Base-by-base conservation (phyloP, 30 jellyfish, hydroid and myxozoan genomes). In the Hydractinia echinata region DNA sequence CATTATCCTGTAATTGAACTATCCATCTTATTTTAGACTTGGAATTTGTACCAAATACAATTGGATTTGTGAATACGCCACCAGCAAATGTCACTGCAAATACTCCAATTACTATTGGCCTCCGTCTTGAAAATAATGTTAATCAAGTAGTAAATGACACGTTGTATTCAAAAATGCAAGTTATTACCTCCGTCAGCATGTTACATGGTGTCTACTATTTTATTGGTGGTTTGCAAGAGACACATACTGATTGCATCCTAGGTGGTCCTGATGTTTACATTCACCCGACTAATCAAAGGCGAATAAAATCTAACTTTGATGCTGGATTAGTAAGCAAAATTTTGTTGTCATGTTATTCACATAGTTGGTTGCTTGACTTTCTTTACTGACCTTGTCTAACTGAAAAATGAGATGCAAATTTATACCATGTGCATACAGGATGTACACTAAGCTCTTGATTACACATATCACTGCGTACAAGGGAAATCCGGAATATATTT, bases 61-160 rank as follows among this genome's bases (percentile, higher is more conserved):
- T 83, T 18, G 88, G 76, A 8, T 72, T 83, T 83, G 76, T 19
- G 16, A 54, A 19, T 14, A 61, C 90, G 15, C 84, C 84, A 52
- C 94, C 94, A n/a, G 6, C 86, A 55, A 20, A 90, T 8, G 82
- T 79, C 51, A 55, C 21, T 11, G 94, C 94, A 64, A 84, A 84
- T 53, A 78, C 81, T 49, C 94, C 94, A 18, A 18, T 84, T 78
- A 49, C 94, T 6, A 55, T 84, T 39, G 51, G 67, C 53, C 77
- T 84, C 7, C 20, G 20, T 10, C 56, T 79, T 8, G 72, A 18
- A 55, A 84, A 84, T 51, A 55, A 87, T 8, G n/a, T 73, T 6
- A 79, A 79, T 44, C 56, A 16, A 9, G 58, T 16, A 5, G 56
- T 82, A 4, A 82, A 71, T 10, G 86, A 70, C 8, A 61, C 77